Base-by-base conservation (phyloP, 2,888 invertebrate species). In the Orthosia incerta region DNA sequence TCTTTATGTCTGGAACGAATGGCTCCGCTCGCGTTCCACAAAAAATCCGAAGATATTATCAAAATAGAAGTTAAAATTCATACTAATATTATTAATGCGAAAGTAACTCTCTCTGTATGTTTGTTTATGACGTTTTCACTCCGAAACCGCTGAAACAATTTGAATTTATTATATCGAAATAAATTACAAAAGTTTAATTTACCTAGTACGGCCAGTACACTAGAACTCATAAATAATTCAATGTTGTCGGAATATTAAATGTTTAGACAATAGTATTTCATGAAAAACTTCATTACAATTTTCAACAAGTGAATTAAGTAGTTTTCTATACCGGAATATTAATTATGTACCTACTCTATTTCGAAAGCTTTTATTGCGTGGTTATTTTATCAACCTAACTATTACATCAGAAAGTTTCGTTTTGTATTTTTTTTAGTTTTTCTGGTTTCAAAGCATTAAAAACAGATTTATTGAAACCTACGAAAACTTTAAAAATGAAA, bases 121-220 rank as follows among this genome's bases (percentile, higher is more conserved):
- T 55, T n/a, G 51, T 51, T 51, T 51, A n/a, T n/a, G 1, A n/a
- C 7, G 7, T 50, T 50, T 50, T n/a, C n/a, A 18, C n/a, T 18
- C 50, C 12, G 9, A 51, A 51, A n/a, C 51, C 20, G 12, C 51
- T 12, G 11, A n/a, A n/a, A n/a, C 12, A 20, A 20, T 20, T 53
- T 4, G 3, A 3, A 12, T 18, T n/a, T n/a, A n/a, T n/a, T n/a
- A n/a, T n/a, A n/a, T n/a, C n/a, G 11, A 66, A 18, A 55, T 50
- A 20, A 60, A 79, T 67, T 71, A 55, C 20, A 67, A 67, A 53
- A 69, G 56, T 76, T 20, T 56, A 80, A 66, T 80, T 76, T 39
- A 13, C 4, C 55, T 31, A 26, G 16, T 50, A 4, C 45, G 72
- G 72, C 72, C 59, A 59, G 18, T 79, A 68, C 60, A 48, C 48